Evolutionary conservation across 1,140 invertebrate genomes (phyloP).

Genomic region (Zaprionus nigranus): DNA sequence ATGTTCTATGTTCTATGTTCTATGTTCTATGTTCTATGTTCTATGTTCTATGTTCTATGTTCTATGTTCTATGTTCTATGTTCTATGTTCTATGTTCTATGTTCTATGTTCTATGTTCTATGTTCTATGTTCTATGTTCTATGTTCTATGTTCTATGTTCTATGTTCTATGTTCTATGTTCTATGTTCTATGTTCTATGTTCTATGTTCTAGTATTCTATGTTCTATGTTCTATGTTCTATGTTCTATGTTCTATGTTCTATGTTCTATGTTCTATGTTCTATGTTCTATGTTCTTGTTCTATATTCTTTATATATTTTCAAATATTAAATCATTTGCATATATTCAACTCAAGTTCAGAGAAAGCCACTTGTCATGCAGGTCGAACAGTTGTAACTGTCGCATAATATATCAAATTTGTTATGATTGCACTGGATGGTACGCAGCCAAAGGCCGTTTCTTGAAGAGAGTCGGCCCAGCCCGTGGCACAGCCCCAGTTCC

Average conservation of each 20-base stretch:
- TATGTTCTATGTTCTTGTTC: neutral
- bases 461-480: slow-evolving; percentile 1
- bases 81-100: neutral
- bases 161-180: neutral
- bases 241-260: neutral
- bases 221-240: neutral
- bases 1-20: too few relatives aligned
- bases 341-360: neutral
- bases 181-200: too few relatives aligned
- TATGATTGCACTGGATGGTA: slow-evolving; percentile 54
- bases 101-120: neutral
- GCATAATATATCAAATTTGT: slow-evolving; percentile 67
- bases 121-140: neutral
- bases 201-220: too few relatives aligned
- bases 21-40: neutral
- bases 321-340: neutral
- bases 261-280: neutral
- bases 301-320: neutral
- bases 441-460: slow-evolving; percentile 6
- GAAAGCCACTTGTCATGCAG: slow-evolving; percentile 54
- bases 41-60: too few relatives aligned
- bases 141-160: too few relatives aligned
- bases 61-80: neutral
- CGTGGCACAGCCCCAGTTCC: slow-evolving; percentile 37
- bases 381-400: slow-evolving; percentile 43